Conservation (phyloP, 2,888 invertebrate genomes). For the Dexiosoma caninum region DNA sequence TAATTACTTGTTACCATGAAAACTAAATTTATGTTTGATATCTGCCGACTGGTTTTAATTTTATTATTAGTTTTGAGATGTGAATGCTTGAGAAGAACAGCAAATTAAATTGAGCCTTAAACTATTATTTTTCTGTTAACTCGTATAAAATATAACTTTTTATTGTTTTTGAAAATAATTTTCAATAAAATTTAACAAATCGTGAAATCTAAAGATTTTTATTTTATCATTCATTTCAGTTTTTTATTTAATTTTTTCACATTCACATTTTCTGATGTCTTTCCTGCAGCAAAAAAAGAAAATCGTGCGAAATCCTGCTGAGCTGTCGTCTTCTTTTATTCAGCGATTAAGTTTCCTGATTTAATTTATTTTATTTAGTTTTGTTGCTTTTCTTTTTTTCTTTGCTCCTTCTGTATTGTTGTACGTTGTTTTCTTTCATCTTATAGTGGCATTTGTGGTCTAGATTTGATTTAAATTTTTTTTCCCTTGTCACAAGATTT, state of each 20-base stretch:
- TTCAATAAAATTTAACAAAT: background rate
- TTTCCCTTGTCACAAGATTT: background rate
- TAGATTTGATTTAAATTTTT: conserved; percentile 27
- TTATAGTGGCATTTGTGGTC: conserved; percentile 28
- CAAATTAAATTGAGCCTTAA: too few relatives aligned
- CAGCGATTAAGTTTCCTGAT: too few relatives aligned
- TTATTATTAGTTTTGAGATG: too few relatives aligned
- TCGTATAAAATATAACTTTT: background rate
- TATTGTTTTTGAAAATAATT: background rate
- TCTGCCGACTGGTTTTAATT: too few relatives aligned
- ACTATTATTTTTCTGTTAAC: background rate
- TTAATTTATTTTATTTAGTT: background rate
- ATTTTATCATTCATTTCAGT: background rate
- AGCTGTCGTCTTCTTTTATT: conserved; percentile 40
- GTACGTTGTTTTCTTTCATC: conserved; percentile 3
- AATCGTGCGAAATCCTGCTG: conserved; percentile 60
- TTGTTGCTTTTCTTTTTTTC: background rate
- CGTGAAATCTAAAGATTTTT: conserved; percentile 6
- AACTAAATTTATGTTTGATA: too few relatives aligned
- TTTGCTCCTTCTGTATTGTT: too few relatives aligned
- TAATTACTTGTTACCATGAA: too few relatives aligned
- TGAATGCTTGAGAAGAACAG: too few relatives aligned
- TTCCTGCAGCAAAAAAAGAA: background rate
- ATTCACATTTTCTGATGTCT: too few relatives aligned
- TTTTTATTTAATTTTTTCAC: background rate